A percentile compares a stretch with the other conserved stretches of the same genome.
phyloP scores from a whole-genome alignment of 2,888 invertebrate genomes.

The Axea sp. region DNA sequence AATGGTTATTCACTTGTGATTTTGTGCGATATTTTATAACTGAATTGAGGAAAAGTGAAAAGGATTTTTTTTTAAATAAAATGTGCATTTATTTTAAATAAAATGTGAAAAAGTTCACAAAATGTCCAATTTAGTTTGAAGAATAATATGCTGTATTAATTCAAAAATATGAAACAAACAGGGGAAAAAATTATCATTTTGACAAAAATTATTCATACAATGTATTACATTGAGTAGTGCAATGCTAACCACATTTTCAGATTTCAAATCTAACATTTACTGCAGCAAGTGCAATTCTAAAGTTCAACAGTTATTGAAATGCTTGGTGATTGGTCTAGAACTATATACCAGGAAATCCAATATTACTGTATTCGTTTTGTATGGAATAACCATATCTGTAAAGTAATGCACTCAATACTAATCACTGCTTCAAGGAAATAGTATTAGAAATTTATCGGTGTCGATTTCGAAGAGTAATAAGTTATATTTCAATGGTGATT shows the following conservation, averaged over 20 bases:
- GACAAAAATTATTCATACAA: no score
- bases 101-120: no score
- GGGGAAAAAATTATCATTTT: no score
- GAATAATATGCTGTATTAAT: no score
- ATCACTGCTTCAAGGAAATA: slow-evolving; percentile 43
- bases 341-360: slow-evolving; percentile 55
- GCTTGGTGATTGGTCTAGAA: slow-evolving; percentile 48
- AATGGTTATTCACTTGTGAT: slow-evolving; percentile 29
- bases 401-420: slow-evolving; percentile 57
- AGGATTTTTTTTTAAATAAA: no score
- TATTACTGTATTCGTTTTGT: slow-evolving; percentile 55
- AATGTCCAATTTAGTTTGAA: no score
- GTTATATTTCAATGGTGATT: slow-evolving; percentile 16
- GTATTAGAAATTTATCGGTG: slow-evolving; percentile 39
- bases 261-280: slow-evolving; percentile 27
- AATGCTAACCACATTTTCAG: slow-evolving; percentile 35
- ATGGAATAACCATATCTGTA: slow-evolving; percentile 57
- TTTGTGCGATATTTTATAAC: slow-evolving; percentile 38
- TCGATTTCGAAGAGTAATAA: slow-evolving; percentile 27
- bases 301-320: slow-evolving; percentile 60
- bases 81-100: no score
- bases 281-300: slow-evolving; percentile 42
- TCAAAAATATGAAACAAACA: no score
- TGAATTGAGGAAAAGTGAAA: slow-evolving; percentile 10
- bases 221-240: slow-evolving; percentile 25